These are phyloP conservation scores for Bovichtus diacanthus DNA, from an alignment of 2,797 vertebrate genomes.

Conservation along the genomic window DNA sequence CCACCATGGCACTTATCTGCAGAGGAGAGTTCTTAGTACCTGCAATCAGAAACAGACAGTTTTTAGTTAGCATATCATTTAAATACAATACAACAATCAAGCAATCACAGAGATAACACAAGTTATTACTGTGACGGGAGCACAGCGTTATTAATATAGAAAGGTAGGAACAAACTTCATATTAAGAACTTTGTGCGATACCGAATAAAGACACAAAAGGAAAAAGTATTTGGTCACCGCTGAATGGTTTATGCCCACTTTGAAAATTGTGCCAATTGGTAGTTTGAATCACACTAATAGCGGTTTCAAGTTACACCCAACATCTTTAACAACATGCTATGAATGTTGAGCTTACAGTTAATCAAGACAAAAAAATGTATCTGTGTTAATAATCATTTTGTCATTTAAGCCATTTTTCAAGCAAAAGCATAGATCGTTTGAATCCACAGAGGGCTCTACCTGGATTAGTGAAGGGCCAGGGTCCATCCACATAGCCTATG, in stretches of 20 bases:
- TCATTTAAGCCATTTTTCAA: background rate
- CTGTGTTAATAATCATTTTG: background rate
- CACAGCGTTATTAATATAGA: background rate
- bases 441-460: constrained; percentile 79
- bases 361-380: background rate
- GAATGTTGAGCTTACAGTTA: background rate
- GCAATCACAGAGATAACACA: background rate
- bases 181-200: background rate
- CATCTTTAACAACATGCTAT: constrained; percentile 2
- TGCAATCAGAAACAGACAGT: constrained; percentile 67
- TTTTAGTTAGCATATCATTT: constrained; percentile 1
- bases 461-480: constrained; percentile 95
- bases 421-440: background rate
- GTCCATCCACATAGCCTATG: constrained; percentile 95
- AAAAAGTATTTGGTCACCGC: background rate
- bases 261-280: background rate
- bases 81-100: background rate
- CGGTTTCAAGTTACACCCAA: background rate
- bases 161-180: background rate
- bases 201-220: background rate
- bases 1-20: constrained; percentile 90
- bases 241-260: background rate
- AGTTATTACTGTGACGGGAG: background rate
- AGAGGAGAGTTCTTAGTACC: constrained; percentile 93
- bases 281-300: background rate